Conservation (phyloP, 1,140 invertebrate genomes). For the Macrotrachela quadricornifera region DNA sequence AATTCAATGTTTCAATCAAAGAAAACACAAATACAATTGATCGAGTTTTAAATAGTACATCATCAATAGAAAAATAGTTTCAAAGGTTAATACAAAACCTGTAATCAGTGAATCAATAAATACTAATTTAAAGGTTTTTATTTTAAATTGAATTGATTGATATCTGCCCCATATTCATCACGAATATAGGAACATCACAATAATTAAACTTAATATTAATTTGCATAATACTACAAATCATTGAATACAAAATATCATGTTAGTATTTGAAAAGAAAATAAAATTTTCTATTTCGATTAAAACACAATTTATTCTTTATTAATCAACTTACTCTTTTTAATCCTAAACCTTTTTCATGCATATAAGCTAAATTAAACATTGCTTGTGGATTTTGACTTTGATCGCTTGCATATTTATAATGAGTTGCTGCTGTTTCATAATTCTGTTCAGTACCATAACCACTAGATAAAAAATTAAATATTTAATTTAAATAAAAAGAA, state of each 20-base stretch:
- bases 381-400: slow-evolving; percentile 88
- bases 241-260: background rate
- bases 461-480: background rate
- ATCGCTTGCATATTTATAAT: slow-evolving; percentile 72
- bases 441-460: slow-evolving; percentile 47
- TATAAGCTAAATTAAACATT: slow-evolving; percentile 96
- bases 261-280: background rate
- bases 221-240: no score
- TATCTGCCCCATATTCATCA: no score
- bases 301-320: background rate
- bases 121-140: no score
- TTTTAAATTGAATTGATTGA: no score
- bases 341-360: slow-evolving; percentile 92
- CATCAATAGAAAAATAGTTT: no score
- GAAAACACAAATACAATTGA: background rate
- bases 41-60: no score
- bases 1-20: background rate
- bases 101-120: no score
- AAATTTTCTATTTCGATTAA: background rate
- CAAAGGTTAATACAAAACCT: no score
- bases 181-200: no score
- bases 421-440: slow-evolving; percentile 70
- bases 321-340: slow-evolving; percentile 39
- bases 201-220: no score
- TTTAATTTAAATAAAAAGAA: no score